phyloP scores from a whole-genome alignment of 2,888 invertebrate genomes.

The Harpalus rufipes region DNA sequence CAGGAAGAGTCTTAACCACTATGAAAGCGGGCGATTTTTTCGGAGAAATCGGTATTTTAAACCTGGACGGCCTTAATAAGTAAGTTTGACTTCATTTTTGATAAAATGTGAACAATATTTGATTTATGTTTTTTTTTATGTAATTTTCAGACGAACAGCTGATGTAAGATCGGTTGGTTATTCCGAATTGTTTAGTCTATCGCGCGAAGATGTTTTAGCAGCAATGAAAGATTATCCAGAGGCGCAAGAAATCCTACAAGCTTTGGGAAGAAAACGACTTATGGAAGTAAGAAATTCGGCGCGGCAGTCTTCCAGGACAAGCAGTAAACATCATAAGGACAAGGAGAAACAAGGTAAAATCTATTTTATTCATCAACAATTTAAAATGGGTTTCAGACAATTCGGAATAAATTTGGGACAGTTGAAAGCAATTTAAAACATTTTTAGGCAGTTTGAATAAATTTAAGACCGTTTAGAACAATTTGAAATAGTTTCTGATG shows the following conservation, averaged over 20 bases:
- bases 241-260: constrained; percentile 96
- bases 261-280: constrained; percentile 89
- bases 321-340: constrained; percentile 24
- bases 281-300: constrained; percentile 86
- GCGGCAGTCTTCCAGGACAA: constrained; percentile 69
- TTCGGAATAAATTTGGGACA: too few species aligned
- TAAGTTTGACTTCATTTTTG: too few species aligned
- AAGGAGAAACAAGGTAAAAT: background rate
- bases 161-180: constrained; percentile 98
- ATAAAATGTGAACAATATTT: too few species aligned
- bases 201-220: constrained; percentile 94
- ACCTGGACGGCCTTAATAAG: constrained; percentile 97
- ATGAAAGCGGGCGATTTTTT: constrained; percentile 99
- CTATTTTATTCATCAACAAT: too few species aligned
- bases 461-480: too few species aligned
- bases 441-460: too few species aligned
- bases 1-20: constrained; percentile 93
- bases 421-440: too few species aligned
- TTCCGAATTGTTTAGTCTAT: constrained; percentile 95
- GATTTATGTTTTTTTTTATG: too few species aligned
- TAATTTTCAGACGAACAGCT: constrained; percentile 89
- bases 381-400: too few species aligned
- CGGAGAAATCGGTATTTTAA: constrained; percentile 97
- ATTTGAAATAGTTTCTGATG: too few species aligned
- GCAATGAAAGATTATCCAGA: constrained; percentile 99